Percentiles rank a stretch among this genome's conserved stretches.
phyloP scores from a whole-genome alignment of 2,113 vertebrate genomes.

The Archilochus colubris region DNA sequence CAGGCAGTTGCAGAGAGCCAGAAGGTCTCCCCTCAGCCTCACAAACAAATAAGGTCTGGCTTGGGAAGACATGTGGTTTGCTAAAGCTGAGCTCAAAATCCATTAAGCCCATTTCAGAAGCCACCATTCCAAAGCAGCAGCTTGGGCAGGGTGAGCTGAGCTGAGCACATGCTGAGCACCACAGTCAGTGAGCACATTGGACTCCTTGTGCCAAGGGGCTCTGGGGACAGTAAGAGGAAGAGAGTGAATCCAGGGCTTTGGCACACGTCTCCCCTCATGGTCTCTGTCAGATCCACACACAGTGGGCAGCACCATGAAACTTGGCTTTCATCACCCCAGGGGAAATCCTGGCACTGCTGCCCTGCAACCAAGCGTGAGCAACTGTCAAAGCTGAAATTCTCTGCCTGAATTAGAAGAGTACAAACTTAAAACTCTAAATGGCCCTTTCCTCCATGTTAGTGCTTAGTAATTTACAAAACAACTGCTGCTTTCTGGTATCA shows the following conservation, averaged over 20 bases:
- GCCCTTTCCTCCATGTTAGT: fast-evolving
- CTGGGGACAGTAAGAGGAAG: fast-evolving
- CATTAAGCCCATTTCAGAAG: not conserved
- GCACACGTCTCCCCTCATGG: not conserved
- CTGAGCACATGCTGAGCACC: fast-evolving
- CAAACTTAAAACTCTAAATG: not conserved
- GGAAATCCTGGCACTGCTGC: not conserved
- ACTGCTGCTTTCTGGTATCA: not conserved
- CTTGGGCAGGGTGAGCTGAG: not conserved
- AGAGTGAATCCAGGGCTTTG: not conserved
- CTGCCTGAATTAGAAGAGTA: not conserved
- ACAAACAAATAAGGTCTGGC: not conserved
- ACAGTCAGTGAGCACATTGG: fast-evolving
- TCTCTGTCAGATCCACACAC: not conserved
- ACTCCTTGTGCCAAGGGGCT: not conserved
- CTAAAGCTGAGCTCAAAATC: not conserved
- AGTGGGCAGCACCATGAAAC: not conserved
- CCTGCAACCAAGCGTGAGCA: not conserved
- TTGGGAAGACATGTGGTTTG: fast-evolving
- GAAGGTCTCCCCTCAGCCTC: too few relatives aligned
- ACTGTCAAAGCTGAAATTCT: not conserved
- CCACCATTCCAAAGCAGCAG: not conserved
- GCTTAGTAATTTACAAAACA: not conserved
- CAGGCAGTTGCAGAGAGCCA: too few relatives aligned
- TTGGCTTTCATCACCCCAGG: not conserved